Base-by-base conservation (phyloP, 2,888 invertebrate genomes). In the Chorisops tibialis region DNA sequence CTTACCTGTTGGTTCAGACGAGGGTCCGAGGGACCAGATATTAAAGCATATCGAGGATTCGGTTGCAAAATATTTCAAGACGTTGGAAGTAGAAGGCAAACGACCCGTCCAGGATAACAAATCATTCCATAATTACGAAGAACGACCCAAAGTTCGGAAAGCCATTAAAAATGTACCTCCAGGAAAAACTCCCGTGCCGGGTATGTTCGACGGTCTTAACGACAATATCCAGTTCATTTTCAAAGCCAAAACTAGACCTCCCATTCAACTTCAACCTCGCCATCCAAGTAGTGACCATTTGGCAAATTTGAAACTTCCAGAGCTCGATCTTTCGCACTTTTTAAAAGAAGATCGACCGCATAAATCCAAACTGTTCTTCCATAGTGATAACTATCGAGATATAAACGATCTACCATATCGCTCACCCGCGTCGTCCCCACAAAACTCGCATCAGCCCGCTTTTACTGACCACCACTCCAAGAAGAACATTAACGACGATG, bases 1-100 rank as follows among this genome's bases (percentile, higher is more conserved):
- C 3, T 2, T 39, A 14, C 21, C 19, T 41, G 21, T 45, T 12
- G 37, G 21, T 21, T 21, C 35, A 1, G 74, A 72, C 16, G 75
- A 77, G 47, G 73, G 77, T 62, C 75, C 75, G 4, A 78, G 75
- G 62, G 72, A 73, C 0, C 75, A 78, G 65, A 75, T 78, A 3
- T 71, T 79, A 65, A 75, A 74, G 45, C 77, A 79, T 54, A 78
- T 79, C 41, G 78, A 79, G 51, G 74, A 78, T 50, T 77, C 78
- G 0, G 79, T 79, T 1, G 74, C 77, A 12, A 75, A 76, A 65
- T 78, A 79, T 54, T 78, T 78, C 76, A 76, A 74, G 52, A 76
- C 74, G 43, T 66, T 78, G 62, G 77, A 78, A 62, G 73, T 74
- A 1, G 74, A 76, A 51, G 76, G 75, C 2, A 77, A 77, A 41